Percentiles rank a stretch among this genome's conserved stretches.
These are phyloP conservation scores for Sarotherodon lohbergeri DNA, from an alignment of 2,113 vertebrate genomes.

Conservation along the genomic window DNA sequence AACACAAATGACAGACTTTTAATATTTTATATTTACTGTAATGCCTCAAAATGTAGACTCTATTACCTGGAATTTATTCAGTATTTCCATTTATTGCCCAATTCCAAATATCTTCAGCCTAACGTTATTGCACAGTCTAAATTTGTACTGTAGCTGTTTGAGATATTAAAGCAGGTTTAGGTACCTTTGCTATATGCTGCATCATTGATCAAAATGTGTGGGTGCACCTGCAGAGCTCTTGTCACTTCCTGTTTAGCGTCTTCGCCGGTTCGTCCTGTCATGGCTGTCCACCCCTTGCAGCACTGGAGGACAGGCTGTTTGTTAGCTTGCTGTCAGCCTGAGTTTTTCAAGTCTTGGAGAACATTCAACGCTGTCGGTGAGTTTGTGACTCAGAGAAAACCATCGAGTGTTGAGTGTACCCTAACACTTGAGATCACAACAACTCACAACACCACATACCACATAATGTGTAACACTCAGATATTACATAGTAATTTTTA, in stretches of 20 bases:
- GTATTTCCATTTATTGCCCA: neutral
- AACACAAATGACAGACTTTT: neutral
- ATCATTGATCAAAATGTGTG: neutral
- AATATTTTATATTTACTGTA: neutral
- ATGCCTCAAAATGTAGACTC: neutral
- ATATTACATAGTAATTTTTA: neutral
- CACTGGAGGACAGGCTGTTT: neutral
- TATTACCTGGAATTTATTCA: neutral
- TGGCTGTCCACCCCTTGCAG: neutral
- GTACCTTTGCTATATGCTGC: neutral
- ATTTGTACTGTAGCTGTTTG: neutral
- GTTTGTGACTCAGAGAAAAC: constrained; percentile 79
- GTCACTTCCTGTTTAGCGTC: constrained; percentile 1
- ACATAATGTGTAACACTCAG: neutral
- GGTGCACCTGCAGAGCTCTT: constrained; percentile 2
- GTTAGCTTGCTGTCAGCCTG: neutral
- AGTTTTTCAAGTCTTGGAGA: constrained; percentile 67
- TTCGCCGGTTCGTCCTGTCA: neutral
- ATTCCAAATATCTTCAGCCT: neutral
- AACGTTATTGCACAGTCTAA: neutral
- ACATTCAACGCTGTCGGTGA: constrained; percentile 99
- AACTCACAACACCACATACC: neutral
- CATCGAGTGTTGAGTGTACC: constrained; percentile 77
- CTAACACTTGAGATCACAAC: constrained; percentile 36
- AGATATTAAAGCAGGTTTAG: neutral